These are phyloP conservation scores for Cheilosia impressa DNA, from an alignment of 2,888 invertebrate genomes.

Conservation along the genomic window DNA sequence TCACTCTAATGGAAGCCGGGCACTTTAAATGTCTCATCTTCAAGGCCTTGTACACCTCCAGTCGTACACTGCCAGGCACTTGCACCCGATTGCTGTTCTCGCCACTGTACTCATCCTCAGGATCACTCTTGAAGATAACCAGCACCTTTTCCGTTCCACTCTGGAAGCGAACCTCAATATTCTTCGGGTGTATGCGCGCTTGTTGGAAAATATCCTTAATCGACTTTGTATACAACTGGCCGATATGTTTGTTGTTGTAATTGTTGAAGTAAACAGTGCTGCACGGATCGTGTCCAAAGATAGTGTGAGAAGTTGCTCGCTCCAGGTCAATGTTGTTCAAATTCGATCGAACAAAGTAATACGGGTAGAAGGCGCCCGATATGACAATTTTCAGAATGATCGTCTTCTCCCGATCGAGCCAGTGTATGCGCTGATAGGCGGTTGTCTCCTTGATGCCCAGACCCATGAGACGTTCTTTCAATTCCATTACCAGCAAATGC, in stretches of 20 bases:
- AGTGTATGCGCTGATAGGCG: conserved; percentile 83
- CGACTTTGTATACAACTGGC: conserved; percentile 87
- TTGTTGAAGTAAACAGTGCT: conserved; percentile 89
- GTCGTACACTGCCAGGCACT: conserved; percentile 87
- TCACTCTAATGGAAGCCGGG: conserved; percentile 78
- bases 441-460: conserved; percentile 86
- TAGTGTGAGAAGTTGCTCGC: conserved; percentile 86
- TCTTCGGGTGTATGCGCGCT: conserved; percentile 82
- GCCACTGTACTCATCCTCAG: conserved; percentile 77
- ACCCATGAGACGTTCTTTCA: conserved; percentile 86
- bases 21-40: conserved; percentile 86
- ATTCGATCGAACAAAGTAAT: conserved; percentile 89
- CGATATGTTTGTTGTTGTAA: conserved; percentile 87
- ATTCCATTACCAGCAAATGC: conserved; percentile 88
- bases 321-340: conserved; percentile 86
- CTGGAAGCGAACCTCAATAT: conserved; percentile 83
- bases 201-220: conserved; percentile 86
- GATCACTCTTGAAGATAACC: conserved; percentile 86
- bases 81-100: conserved; percentile 78
- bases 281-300: conserved; percentile 91
- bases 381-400: conserved; percentile 87
- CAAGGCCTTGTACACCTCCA: conserved; percentile 90
- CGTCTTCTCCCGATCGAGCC: conserved; percentile 85
- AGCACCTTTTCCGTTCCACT: conserved; percentile 86
- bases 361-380: conserved; percentile 93